Conservation (phyloP, 2,113 vertebrate genomes). For the Seriola aureovittata region DNA sequence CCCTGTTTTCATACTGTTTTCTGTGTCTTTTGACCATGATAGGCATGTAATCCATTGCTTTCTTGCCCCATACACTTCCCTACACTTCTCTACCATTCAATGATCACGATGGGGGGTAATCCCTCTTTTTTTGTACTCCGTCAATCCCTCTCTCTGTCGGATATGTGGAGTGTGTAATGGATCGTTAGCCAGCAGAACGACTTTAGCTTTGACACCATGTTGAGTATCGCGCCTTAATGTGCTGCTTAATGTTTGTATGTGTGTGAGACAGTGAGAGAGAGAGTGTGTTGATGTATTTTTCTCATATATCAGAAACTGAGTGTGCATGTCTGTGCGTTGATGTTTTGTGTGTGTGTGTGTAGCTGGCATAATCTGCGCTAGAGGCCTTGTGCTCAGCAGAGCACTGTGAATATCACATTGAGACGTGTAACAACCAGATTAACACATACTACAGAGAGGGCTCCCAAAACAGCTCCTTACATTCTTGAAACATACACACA, state of each 20-base stretch:
- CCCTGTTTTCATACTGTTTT: constrained; percentile 30
- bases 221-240: constrained; percentile 62
- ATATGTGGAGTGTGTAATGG: constrained; percentile 71
- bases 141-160: constrained; percentile 55
- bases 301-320: constrained; percentile 30
- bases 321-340: constrained; percentile 37
- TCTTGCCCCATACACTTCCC: constrained; percentile 21
- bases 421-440: constrained; percentile 81
- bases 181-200: constrained; percentile 73
- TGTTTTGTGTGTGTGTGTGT: constrained; percentile 49
- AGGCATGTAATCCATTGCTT: constrained; percentile 59
- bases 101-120: constrained; percentile 60
- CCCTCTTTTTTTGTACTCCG: constrained; percentile 54
- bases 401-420: constrained; percentile 71
- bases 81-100: constrained; percentile 26
- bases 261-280: constrained; percentile 29
- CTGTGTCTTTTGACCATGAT: constrained; percentile 40
- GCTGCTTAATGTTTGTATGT: constrained; percentile 48
- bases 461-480: constrained; percentile 64
- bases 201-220: constrained; percentile 65
- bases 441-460: constrained; percentile 62
- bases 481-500: constrained; percentile 36
- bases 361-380: constrained; percentile 72
- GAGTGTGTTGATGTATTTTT: constrained; percentile 38
- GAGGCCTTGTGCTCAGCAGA: constrained; percentile 71